Evolutionary conservation across 1,140 invertebrate species (phyloP).

Genomic region (Meloidogyne floridensis): DNA sequence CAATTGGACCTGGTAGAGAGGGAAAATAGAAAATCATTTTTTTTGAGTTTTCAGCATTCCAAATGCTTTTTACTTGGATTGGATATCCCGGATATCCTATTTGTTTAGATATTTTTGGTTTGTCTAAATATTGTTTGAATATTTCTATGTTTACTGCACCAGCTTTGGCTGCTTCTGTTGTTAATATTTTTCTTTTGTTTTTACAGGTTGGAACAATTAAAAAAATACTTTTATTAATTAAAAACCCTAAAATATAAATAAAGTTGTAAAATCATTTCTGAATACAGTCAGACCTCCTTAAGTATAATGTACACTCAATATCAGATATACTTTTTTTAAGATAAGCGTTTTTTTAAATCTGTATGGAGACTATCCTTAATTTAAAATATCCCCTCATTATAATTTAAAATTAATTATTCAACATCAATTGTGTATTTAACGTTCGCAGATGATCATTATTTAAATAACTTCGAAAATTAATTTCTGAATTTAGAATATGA

Average conservation of each 20-base stretch:
- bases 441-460: too few relatives aligned
- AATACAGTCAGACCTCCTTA: neutral
- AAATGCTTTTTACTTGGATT: slow-evolving; percentile 39
- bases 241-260: neutral
- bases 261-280: neutral
- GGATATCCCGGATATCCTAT: slow-evolving; percentile 33
- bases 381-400: too few relatives aligned
- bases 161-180: slow-evolving; percentile 26
- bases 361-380: too few relatives aligned
- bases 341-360: too few relatives aligned
- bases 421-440: too few relatives aligned
- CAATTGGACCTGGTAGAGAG: slow-evolving; percentile 58
- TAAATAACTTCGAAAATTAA: too few relatives aligned
- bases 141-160: slow-evolving; percentile 42
- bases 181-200: slow-evolving; percentile 25
- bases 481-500: too few relatives aligned
- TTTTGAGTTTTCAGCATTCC: slow-evolving; percentile 27
- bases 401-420: too few relatives aligned
- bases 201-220: slow-evolving; percentile 11
- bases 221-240: neutral
- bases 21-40: neutral
- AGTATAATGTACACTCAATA: too few relatives aligned
- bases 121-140: neutral
- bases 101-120: neutral
- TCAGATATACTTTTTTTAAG: too few relatives aligned